Percentiles rank a stretch among this genome's conserved stretches.
Evolutionary conservation across 1,140 invertebrate species (phyloP).

Genomic region (Cylas formicarius): DNA sequence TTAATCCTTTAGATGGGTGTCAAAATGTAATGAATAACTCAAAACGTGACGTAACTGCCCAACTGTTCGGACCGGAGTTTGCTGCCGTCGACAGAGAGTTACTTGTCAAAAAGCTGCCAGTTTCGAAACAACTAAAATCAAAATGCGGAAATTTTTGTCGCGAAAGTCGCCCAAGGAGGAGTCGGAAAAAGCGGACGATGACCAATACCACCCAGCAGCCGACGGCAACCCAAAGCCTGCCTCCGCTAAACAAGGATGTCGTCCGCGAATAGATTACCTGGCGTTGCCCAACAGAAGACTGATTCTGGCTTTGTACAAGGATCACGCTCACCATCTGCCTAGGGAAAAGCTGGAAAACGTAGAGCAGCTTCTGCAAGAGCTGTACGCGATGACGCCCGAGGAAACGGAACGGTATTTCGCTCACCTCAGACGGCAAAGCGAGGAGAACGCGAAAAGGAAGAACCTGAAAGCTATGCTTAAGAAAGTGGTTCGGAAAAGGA

Average conservation of each 20-base stretch:
- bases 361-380: conserved; percentile 27
- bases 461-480: conserved; percentile 24
- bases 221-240: too few species aligned
- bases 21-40: too few species aligned
- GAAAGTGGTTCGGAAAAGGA: conserved; percentile 16
- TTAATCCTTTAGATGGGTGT: too few species aligned
- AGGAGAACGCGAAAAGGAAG: conserved; percentile 15
- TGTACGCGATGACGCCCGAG: conserved; percentile 35
- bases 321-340: conserved; percentile 25
- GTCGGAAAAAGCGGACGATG: too few species aligned
- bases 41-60: too few species aligned
- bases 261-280: conserved; percentile 29
- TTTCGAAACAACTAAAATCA: too few species aligned
- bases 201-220: too few species aligned
- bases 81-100: too few species aligned
- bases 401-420: conserved; percentile 35
- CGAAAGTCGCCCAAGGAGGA: too few species aligned
- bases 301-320: conserved; percentile 26
- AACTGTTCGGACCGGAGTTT: too few species aligned
- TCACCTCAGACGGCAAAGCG: conserved; percentile 19
- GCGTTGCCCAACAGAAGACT: conserved; percentile 27
- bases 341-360: conserved; percentile 25
- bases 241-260: conserved; percentile 26
- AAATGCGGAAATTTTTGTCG: too few species aligned
- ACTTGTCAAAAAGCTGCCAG: too few species aligned